Base-by-base conservation (phyloP, 2,888 invertebrate genomes). In the Leptopilina syphax region DNA sequence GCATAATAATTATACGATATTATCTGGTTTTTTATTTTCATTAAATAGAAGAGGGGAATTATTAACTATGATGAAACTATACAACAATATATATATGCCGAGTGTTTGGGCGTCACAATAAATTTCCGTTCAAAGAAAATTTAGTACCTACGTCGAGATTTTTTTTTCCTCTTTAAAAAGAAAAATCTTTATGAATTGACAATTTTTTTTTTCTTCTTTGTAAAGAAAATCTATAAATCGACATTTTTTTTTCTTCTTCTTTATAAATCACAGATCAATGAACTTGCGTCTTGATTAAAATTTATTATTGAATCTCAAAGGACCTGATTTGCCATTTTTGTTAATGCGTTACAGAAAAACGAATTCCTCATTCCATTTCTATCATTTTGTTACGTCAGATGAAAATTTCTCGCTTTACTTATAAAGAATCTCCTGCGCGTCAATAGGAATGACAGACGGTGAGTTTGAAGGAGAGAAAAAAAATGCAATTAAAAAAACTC, bases 1-100 rank as follows among this genome's bases (percentile, higher is more conserved):
- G 18, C 67, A 68, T 12, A 47, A 50, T 24, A 68, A 50, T 68
- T 68, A 50, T 50, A 68, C 68, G 68, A 68, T 68, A 68, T 50
- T 68, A 24, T 68, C 68, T 27, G 24, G 9, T 50, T 44, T 44
- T 44, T 44, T 44, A 2, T 44, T 44, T 8, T 8, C 44, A 50
- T 34, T 34, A 34, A 34, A 34, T 34, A 10, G 50, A 10, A 50
- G 50, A 44, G 50, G 24, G 24, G 2, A 68, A 68, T 68, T 50
- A 68, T 68, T 50, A 68, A 18, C 24, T 18, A 67, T 67, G n/a
- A 67, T 47, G 67, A 44, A 67, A 67, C 44, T 18, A 3, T 4
- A 34, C 2, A 34, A 34, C 4, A 34, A 3, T 3, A 34, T 34
- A 34, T 34, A 34, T 34, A 66, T 34, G 34, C 9, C 50, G 44